Evolutionary conservation across 2,888 invertebrate genomes (phyloP).

Genomic region (Autographa gamma): DNA sequence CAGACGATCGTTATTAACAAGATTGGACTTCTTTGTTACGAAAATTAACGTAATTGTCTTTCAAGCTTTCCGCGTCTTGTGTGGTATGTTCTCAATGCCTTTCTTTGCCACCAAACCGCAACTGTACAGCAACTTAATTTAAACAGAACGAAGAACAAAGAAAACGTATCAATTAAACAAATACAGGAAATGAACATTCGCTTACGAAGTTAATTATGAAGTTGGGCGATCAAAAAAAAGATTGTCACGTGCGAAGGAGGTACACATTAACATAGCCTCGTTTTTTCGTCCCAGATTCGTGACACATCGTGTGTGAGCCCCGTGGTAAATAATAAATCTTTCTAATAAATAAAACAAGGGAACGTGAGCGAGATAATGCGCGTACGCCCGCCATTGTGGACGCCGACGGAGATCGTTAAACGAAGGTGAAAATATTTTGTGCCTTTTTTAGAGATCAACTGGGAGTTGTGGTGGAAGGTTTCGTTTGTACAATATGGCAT

Average conservation of each 20-base stretch:
- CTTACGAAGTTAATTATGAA: conserved; percentile 66
- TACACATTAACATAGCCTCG: conserved; percentile 84
- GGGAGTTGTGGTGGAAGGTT: conserved; percentile 35
- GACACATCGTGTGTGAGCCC: conserved; percentile 87
- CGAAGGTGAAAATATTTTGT: conserved; percentile 86
- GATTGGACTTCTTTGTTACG: neutral
- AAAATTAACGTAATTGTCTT: neutral
- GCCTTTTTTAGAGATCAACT: conserved; percentile 72
- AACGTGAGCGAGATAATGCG: conserved; percentile 87
- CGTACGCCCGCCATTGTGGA: conserved; percentile 83
- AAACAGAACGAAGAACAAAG: conserved; percentile 55
- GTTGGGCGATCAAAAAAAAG: conserved; percentile 73
- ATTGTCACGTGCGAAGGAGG: conserved; percentile 81
- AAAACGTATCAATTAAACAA: conserved; percentile 57
- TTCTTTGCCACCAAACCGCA: conserved; percentile 8
- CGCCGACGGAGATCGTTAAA: conserved; percentile 85
- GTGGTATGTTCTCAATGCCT: conserved; percentile 34
- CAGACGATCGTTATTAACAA: neutral
- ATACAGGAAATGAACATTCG: conserved; percentile 63
- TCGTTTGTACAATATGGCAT: conserved; percentile 36
- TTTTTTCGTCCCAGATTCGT: conserved; percentile 85
- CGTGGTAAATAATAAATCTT: conserved; percentile 88
- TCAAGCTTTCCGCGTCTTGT: conserved; percentile 29
- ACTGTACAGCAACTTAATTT: conserved; percentile 34
- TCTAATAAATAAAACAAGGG: conserved; percentile 89